Evolutionary conservation across 37 sponge, comb jelly and placozoan genomes (phyloP).

Genomic region (Aplysina aerophoba): DNA sequence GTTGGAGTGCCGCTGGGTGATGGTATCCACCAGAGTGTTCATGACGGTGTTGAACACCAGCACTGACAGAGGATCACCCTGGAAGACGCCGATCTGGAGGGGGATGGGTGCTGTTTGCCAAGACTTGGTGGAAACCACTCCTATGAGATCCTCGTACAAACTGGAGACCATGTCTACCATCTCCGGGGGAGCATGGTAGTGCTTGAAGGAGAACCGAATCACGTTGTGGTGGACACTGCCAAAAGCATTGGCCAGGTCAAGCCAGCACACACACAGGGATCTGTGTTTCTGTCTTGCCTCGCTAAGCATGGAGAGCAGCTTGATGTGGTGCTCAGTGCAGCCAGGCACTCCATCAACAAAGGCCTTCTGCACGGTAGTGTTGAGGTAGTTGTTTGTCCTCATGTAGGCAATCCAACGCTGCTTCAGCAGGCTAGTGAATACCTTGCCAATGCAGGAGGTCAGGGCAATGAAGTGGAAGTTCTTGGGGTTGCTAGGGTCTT

Average conservation of each 20-base stretch:
- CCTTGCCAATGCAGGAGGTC: background rate
- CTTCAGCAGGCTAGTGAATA: constrained; percentile 7
- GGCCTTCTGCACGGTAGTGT: constrained; percentile 15
- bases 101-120: constrained; percentile 15
- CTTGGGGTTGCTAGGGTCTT: background rate
- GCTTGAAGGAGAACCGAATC: background rate
- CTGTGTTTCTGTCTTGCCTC: constrained; percentile 7
- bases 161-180: background rate
- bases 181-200: constrained; percentile 10
- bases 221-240: constrained; percentile 35
- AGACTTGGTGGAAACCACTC: background rate
- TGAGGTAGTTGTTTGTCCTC: constrained; percentile 9
- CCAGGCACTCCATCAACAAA: constrained; percentile 35
- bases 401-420: constrained; percentile 14
- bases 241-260: background rate
- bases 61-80: constrained; percentile 17
- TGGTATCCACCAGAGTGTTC: constrained; percentile 26
- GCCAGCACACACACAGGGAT: constrained; percentile 32
- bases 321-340: constrained; percentile 40
- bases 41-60: constrained; percentile 22
- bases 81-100: background rate
- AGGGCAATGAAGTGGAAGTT: background rate
- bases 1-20: background rate
- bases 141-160: constrained; percentile 21
- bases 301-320: background rate